Evolutionary conservation across 2,888 invertebrate species (phyloP), one percentile per base, ranked within the genome.

Genomic region (Drosophila tanythrix): DNA sequence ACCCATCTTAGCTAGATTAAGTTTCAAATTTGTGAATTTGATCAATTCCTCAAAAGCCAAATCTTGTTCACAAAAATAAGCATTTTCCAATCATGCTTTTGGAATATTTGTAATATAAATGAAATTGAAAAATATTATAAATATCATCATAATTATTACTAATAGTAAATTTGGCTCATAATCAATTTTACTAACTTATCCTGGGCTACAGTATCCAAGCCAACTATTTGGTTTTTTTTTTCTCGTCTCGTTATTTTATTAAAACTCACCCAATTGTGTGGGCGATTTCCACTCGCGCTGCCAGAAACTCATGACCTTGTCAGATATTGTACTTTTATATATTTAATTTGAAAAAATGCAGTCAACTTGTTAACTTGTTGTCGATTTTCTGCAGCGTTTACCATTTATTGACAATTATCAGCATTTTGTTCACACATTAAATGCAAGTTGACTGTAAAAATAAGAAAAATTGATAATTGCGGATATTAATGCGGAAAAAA

Each of bases 251-350:
- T 18, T 35, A 36, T 50, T 53, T 36, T 43, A 36, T 35, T 11
- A 21, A 15, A 52, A 67, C 89, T 88, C 13, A 83, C 83, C 89
- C 77, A 63, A 52, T 52, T 67, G 51, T 48, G 63, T 48, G 52
- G 83, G 59, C 59, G 40, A 35, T 58, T 56, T 79, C 64, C 48
- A 35, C n/a, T 18, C 43, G 21, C 52, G 40, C 51, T 65, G 69
- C 56, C 56, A 33, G 21, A 31, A 56, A 50, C 51, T 53, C 74
- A 74, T 84, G 70, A 31, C 70, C 18, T 38, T 35, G 56, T n/a
- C 11, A 7, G 27, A 56, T 51, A 15, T 55, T 50, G 21, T 11
- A 18, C 0, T 57, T 53, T 59, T 64, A 33, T 52, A n/a, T 64
- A 58, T 59, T 66, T 50, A 36, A 52, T 62, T 77, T 63, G 2